These are phyloP conservation scores for Phoxinus dragarum DNA, from an alignment of 2,797 vertebrate species.

Conservation along the genomic window DNA sequence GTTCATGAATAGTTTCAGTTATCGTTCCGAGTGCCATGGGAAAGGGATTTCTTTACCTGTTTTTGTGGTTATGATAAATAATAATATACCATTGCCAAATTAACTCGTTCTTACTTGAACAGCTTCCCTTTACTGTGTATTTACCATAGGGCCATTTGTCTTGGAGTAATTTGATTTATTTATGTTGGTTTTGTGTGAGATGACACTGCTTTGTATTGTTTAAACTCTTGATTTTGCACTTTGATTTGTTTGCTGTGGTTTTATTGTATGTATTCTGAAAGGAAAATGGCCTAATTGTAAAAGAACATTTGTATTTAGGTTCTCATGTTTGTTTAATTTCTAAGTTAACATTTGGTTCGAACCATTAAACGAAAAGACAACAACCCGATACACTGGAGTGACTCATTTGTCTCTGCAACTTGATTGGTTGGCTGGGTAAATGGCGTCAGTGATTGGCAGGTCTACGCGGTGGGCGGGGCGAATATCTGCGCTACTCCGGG, in stretches of 20 bases:
- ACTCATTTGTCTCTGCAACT: background rate
- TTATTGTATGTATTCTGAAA: constrained; percentile 22
- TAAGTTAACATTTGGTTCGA: constrained; percentile 10
- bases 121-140: background rate
- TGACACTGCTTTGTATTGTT: background rate
- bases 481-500: constrained; percentile 40
- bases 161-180: constrained; percentile 28
- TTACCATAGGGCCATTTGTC: constrained; percentile 48
- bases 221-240: constrained; percentile 22
- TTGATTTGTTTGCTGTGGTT: constrained; percentile 30
- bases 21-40: background rate
- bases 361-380: constrained; percentile 23
- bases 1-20: background rate
- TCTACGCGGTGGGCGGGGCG: constrained; percentile 49
- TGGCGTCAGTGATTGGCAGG: constrained; percentile 78
- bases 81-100: constrained; percentile 1
- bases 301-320: constrained; percentile 14
- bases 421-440: background rate
- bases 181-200: constrained; percentile 28
- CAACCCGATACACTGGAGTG: background rate
- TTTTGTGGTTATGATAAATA: background rate
- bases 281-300: constrained; percentile 31
- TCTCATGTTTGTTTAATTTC: constrained; percentile 31
- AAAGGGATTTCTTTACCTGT: background rate
- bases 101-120: background rate